Evolutionary conservation across 2,888 invertebrate genomes (phyloP).

Genomic region (Amphipyra tragopoginis): DNA sequence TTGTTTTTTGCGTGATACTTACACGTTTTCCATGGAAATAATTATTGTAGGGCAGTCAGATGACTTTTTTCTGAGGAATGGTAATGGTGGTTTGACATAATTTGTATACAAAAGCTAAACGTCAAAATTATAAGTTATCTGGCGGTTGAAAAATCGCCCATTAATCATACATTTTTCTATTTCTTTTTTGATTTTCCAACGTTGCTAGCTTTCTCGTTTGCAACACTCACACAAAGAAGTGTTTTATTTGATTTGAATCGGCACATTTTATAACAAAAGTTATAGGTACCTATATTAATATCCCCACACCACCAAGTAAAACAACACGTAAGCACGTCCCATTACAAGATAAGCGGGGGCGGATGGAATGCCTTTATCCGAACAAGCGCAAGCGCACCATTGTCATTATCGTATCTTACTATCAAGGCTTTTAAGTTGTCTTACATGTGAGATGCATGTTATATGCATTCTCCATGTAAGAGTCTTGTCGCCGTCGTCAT

Average conservation of each 20-base stretch:
- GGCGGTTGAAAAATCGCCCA: too few species aligned
- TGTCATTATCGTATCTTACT: constrained; percentile 21
- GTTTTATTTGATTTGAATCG: too few species aligned
- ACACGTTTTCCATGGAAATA: not conserved
- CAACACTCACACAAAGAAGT: too few species aligned
- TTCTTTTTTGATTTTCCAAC: too few species aligned
- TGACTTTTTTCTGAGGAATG: too few species aligned
- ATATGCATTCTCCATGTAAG: not conserved
- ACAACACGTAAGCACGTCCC: not conserved
- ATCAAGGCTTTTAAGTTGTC: constrained; percentile 21
- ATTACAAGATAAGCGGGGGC: constrained; percentile 41
- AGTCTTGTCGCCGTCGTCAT: not conserved
- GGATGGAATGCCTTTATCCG: constrained; percentile 41
- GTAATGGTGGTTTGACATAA: too few species aligned
- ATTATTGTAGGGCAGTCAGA: too few species aligned
- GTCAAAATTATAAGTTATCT: too few species aligned
- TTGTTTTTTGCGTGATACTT: too few species aligned
- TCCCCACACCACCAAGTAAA: constrained; percentile 12
- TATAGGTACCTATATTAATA: not conserved
- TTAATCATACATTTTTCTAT: not conserved
- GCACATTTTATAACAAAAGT: not conserved
- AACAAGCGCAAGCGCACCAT: constrained; percentile 15
- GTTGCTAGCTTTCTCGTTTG: too few species aligned
- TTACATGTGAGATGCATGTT: constrained; percentile 8
- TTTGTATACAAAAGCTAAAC: too few species aligned